phyloP scores from a whole-genome alignment of 2,113 vertebrate genomes.

The Balaenoptera acutorostrata region DNA sequence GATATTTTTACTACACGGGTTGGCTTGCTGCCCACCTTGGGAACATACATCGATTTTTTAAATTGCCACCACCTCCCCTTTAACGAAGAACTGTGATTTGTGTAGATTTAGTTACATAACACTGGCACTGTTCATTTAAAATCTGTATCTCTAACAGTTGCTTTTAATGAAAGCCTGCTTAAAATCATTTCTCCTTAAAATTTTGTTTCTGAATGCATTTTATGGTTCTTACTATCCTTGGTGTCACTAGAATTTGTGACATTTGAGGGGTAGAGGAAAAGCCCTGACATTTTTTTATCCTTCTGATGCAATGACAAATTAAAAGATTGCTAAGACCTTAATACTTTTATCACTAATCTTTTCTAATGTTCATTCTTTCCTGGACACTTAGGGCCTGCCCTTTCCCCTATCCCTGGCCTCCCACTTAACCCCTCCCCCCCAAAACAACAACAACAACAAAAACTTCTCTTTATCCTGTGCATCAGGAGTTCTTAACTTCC shows the following conservation, averaged over 20 bases:
- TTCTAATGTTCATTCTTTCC: background rate
- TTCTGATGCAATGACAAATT: background rate
- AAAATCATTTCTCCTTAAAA: background rate
- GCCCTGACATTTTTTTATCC: background rate
- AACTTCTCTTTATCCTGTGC: background rate
- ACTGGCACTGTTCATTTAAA: background rate
- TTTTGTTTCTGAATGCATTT: background rate
- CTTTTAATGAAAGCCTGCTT: background rate
- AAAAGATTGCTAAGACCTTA: background rate
- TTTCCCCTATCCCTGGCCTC: background rate
- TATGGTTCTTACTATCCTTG: background rate
- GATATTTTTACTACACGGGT: background rate
- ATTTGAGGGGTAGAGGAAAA: background rate
- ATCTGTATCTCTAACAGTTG: background rate
- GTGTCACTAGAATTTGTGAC: background rate
- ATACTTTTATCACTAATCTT: background rate
- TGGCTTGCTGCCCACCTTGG: background rate
- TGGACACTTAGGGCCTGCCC: background rate
- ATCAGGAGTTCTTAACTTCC: background rate
- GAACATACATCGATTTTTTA: background rate
- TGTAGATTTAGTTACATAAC: background rate
- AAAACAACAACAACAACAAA: background rate
- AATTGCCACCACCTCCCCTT: background rate
- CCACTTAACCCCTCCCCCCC: accelerated
- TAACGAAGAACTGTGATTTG: background rate